Base-by-base conservation (phyloP, 1,140 invertebrate genomes). In the Eubasilissa regina region DNA sequence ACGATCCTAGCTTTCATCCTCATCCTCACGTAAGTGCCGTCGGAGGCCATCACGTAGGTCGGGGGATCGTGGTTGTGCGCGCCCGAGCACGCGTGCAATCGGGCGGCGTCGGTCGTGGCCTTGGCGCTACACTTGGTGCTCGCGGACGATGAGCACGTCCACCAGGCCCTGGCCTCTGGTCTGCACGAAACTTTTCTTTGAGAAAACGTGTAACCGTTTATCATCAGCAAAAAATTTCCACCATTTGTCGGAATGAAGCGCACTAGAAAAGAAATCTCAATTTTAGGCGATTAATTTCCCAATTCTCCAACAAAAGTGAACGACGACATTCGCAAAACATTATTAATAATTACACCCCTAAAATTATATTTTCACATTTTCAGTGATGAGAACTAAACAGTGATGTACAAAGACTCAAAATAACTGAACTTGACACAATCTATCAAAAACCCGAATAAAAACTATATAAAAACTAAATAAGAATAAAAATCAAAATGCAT, bases 161-260 rank as follows among this genome's bases (percentile, higher is more conserved):
- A 51, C 48, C 48, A 51, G 25, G 25, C 25, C 25, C 25, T 35
- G 25, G 1, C 25, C 25, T 35, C 6, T 35, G 6, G 25, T 35
- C 25, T 35, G 25, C 25, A 35, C 25, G 25, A 35, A 35, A 35
- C 25, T 35, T 35, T 35, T 35, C 25, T 35, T 35, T 35, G 25
- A 35, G 62, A 66, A 44, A 44, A 66, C 7, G 62, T 66, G 43
- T 43, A 66, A 4, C 17, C 44, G 11, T 44, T 13, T 13, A 66
- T 1, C 62, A 66, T 66, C 62, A 66, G 43, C 10, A 66, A 17
- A 13, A 13, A 25, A 35, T 66, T 66, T 15, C 62, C 62, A 6
- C 17, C 17, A 12, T 13, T 44, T 45, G 62, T 66, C 12, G 62
- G 62, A 11, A 66, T 66, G 43, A 43, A 66, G 4, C 11, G 13